Evolutionary conservation across 2,888 invertebrate genomes (phyloP).

Genomic region (Micropterix aruncella): DNA sequence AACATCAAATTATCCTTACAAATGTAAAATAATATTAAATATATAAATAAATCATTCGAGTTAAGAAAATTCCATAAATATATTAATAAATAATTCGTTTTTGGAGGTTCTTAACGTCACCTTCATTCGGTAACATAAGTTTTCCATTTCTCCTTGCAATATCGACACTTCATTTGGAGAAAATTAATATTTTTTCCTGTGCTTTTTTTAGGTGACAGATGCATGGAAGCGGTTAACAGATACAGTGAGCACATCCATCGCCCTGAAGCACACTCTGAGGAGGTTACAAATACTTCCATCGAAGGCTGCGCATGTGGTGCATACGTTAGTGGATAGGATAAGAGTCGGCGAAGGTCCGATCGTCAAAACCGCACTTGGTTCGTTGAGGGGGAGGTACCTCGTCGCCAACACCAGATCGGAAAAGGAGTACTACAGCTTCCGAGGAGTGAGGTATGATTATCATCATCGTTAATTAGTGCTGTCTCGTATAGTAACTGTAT

Average conservation of each 20-base stretch:
- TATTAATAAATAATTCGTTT: too few species aligned
- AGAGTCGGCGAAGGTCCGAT: slow-evolving; percentile 36
- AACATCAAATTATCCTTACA: too few species aligned
- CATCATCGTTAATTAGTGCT: too few species aligned
- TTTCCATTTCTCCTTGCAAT: too few species aligned
- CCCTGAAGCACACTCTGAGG: slow-evolving; percentile 31
- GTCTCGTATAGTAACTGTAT: too few species aligned
- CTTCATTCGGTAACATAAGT: too few species aligned
- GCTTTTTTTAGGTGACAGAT: slow-evolving; percentile 24
- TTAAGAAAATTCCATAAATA: too few species aligned
- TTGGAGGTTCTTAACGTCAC: too few species aligned
- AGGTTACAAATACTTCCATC: slow-evolving; percentile 33
- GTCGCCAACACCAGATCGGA: slow-evolving; percentile 27
- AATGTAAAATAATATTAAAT: too few species aligned
- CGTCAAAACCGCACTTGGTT: slow-evolving; percentile 25
- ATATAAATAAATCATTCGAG: too few species aligned
- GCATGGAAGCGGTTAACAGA: slow-evolving; percentile 34
- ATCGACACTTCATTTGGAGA: too few species aligned
- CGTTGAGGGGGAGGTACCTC: slow-evolving; percentile 29
- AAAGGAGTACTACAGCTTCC: slow-evolving; percentile 33
- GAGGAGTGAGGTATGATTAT: slow-evolving; percentile 38
- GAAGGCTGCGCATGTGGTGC: slow-evolving; percentile 32
- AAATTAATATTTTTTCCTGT: background rate
- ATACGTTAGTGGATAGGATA: slow-evolving; percentile 35
- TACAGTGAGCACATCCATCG: slow-evolving; percentile 35